Evolutionary conservation across 2,888 invertebrate species (phyloP), one percentile per base, ranked within the genome.

Genomic region (Mimumesa dahlbomi): DNA sequence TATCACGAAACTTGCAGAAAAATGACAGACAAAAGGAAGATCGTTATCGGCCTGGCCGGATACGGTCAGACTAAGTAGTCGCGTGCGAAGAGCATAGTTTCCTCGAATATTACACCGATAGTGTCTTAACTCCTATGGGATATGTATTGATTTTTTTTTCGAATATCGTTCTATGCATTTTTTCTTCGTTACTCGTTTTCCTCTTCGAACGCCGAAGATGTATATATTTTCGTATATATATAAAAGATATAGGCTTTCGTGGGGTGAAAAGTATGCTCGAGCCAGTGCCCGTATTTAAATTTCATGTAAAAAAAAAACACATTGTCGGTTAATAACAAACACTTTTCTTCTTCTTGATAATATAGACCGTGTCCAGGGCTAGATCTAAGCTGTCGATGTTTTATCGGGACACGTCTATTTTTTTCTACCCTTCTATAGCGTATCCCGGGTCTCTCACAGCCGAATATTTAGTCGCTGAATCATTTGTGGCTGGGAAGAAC

Each of bases 91-190:
- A 68, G 43, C 62, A 63, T 38, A 48, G 14, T 34, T 40, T 22
- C 21, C 6, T 56, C 46, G 6, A 36, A 42, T n/a, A 52, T 73
- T 64, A 72, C 67, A 72, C 70, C 57, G 38, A 61, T 42, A 46
- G 42, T 58, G 62, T 52, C 79, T 82, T 84, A 83, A 75, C 46
- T 25, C 43, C 76, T 83, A 84, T 67, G 40, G 83, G 84, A 84
- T 84, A 84, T 84, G 84, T 84, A 82, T 83, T 70, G 67, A 79
- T 78, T 71, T 29, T 56, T n/a, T n/a, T 52, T 46, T 52, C 59
- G 46, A 67, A 69, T 43, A 16, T 70, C 34, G 19, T 16, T 45
- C 29, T 43, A 45, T 59, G 40, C 43, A 48, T n/a, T 43, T n/a
- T n/a, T n/a, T n/a, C n/a, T n/a, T n/a, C n/a, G n/a, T 48, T 36